Evolutionary conservation across 2,113 vertebrate species (phyloP).

Genomic region (Egretta garzetta): DNA sequence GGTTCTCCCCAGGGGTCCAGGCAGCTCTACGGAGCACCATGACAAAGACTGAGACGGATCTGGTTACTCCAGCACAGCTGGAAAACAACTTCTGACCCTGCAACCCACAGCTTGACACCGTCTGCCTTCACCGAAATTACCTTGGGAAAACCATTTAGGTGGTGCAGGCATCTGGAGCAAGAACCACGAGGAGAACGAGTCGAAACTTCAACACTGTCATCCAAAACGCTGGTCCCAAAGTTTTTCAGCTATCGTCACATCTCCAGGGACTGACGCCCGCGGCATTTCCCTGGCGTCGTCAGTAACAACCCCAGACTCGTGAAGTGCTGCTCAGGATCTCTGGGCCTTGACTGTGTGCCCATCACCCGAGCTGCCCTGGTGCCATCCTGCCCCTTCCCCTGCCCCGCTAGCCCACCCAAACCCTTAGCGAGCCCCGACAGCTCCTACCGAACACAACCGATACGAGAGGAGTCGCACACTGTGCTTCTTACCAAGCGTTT

Average conservation of each 20-base stretch:
- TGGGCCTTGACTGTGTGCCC: background rate
- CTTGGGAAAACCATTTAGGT: background rate
- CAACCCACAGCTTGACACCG: background rate
- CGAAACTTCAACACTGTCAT: background rate
- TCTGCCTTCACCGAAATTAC: background rate
- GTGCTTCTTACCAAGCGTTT: background rate
- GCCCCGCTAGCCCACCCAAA: background rate
- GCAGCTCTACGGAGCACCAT: background rate
- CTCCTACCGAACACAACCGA: background rate
- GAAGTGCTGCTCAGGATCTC: background rate
- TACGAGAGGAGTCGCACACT: background rate
- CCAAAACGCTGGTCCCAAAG: accelerated
- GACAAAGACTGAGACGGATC: background rate
- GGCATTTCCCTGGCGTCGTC: background rate
- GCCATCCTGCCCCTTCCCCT: background rate
- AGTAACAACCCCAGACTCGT: background rate
- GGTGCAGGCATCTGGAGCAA: background rate
- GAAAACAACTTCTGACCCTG: background rate
- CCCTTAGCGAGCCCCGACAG: accelerated
- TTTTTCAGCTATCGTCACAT: background rate
- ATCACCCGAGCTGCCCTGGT: background rate
- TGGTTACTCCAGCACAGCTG: background rate
- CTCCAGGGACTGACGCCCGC: background rate
- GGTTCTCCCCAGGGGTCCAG: background rate
- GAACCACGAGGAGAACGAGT: background rate